Evolutionary conservation across 2,113 vertebrate species (phyloP).

Genomic region (Eonycteris spelaea): DNA sequence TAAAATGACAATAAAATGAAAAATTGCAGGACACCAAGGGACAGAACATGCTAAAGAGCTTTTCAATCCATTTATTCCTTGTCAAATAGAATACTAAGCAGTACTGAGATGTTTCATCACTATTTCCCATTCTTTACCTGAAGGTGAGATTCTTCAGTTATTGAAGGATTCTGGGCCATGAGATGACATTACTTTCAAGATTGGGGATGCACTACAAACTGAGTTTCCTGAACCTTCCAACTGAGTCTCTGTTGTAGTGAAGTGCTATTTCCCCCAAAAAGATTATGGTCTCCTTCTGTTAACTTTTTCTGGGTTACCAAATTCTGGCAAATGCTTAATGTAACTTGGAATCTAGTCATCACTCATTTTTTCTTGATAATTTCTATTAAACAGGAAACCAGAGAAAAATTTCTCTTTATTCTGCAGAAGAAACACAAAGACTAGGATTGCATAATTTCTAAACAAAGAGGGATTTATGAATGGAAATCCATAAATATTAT

Average conservation of each 20-base stretch:
- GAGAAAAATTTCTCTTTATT: neutral
- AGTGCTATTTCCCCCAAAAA: neutral
- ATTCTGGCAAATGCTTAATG: neutral
- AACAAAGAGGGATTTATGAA: neutral
- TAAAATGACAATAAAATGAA: neutral
- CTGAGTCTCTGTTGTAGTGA: neutral
- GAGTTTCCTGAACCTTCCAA: neutral
- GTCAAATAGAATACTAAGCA: neutral
- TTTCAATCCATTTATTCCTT: neutral
- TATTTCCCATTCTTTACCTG: neutral
- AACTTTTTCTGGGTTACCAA: neutral
- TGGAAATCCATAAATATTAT: neutral
- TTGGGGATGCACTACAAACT: neutral
- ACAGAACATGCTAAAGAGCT: neutral
- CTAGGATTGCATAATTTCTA: neutral
- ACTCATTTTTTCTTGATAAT: neutral
- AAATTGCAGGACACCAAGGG: neutral
- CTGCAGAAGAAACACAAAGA: neutral
- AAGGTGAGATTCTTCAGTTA: neutral
- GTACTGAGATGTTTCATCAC: neutral
- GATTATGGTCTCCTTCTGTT: neutral
- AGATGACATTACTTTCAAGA: neutral
- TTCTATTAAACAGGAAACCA: neutral
- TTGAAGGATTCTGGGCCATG: neutral
- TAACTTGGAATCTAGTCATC: neutral